These are phyloP conservation scores for Anagyrus pseudococci DNA, from an alignment of 2,888 invertebrate species.

Conservation along the genomic window DNA sequence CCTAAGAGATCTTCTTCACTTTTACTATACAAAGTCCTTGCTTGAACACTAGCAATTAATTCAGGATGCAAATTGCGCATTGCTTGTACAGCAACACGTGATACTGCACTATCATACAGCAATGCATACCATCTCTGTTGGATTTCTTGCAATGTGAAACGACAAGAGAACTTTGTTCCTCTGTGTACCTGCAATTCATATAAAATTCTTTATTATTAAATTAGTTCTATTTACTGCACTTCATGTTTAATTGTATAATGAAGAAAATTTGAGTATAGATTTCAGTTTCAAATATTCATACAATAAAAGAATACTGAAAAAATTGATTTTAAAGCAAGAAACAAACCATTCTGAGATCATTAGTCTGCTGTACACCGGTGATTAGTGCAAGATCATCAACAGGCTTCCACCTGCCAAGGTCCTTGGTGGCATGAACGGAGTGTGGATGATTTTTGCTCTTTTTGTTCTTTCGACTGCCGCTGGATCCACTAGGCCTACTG, in stretches of 20 bases:
- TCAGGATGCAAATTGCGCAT: slow-evolving; percentile 95
- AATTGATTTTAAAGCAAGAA: background rate
- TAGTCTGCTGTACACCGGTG: slow-evolving; percentile 90
- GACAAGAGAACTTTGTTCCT: slow-evolving; percentile 94
- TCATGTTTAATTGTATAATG: too few relatives aligned
- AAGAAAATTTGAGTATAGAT: too few relatives aligned
- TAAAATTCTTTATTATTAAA: background rate
- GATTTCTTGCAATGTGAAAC: slow-evolving; percentile 91
- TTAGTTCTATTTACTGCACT: background rate
- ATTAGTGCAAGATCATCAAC: slow-evolving; percentile 95
- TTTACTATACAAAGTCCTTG: slow-evolving; percentile 87
- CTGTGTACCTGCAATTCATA: slow-evolving; percentile 73
- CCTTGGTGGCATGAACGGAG: slow-evolving; percentile 76
- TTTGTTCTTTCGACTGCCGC: slow-evolving; percentile 57
- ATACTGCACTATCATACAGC: slow-evolving; percentile 93
- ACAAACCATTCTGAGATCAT: slow-evolving; percentile 73
- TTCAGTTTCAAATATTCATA: background rate
- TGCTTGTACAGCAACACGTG: slow-evolving; percentile 88
- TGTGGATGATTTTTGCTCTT: slow-evolving; percentile 72
- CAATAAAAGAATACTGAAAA: background rate
- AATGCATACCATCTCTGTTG: slow-evolving; percentile 96
- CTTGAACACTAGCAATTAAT: slow-evolving; percentile 83
- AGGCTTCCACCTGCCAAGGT: slow-evolving; percentile 95
- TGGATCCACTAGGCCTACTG: slow-evolving; percentile 54
- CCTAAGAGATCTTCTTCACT: slow-evolving; percentile 88